Evolutionary conservation across 2,888 invertebrate genomes (phyloP).

Genomic region (Nasonia oneida): DNA sequence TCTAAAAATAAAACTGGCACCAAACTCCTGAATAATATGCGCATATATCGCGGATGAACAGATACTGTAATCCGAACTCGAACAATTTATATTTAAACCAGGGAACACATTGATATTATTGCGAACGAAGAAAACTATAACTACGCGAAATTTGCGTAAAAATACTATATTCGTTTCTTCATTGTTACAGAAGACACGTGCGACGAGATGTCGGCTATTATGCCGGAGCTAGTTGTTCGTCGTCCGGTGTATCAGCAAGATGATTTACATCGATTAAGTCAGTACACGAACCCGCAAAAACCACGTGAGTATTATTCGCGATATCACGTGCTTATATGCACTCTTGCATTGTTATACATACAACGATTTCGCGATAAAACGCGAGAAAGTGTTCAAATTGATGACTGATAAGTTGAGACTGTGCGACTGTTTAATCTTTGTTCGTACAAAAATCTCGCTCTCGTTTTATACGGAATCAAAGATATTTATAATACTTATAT

Average conservation of each 20-base stretch:
- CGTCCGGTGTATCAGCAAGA: constrained; percentile 86
- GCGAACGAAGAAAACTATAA: no score
- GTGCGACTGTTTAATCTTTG: neutral
- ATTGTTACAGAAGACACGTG: constrained; percentile 65
- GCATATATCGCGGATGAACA: neutral
- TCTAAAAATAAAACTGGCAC: neutral
- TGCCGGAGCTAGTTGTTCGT: constrained; percentile 80
- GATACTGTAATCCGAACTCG: no score
- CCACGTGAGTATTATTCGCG: constrained; percentile 75
- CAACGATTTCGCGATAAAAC: constrained; percentile 17
- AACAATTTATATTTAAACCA: no score
- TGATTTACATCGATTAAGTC: constrained; percentile 83
- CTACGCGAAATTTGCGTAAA: neutral
- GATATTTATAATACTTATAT: no score
- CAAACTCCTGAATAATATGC: neutral
- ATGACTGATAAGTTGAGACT: neutral
- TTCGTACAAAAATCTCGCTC: neutral
- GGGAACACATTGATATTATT: no score
- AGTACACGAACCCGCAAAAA: constrained; percentile 81
- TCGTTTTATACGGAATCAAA: no score
- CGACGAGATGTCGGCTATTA: constrained; percentile 72
- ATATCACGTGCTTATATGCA: constrained; percentile 18
- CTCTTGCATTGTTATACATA: neutral
- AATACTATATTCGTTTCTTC: constrained; percentile 17
- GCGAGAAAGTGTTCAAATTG: neutral